Base-by-base conservation (phyloP, 2,113 vertebrate genomes). In the Megaceryle maxima region DNA sequence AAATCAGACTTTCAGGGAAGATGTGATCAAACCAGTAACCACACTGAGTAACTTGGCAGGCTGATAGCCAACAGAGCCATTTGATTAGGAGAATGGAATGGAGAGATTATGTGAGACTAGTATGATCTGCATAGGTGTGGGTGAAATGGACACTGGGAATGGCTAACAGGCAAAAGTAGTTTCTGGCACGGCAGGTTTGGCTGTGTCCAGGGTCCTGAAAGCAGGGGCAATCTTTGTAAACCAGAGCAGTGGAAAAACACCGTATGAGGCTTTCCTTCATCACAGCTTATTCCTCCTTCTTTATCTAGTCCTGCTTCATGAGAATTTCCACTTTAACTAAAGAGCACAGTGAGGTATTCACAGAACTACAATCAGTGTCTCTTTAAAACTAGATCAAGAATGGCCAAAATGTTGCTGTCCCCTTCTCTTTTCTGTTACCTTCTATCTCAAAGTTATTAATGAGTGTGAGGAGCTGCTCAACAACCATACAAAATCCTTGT, bases 1-100 rank as follows among this genome's bases (percentile, higher is more conserved):
- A 50, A n/a, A 5, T 39, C 53, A 76, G 20, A 55, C 1, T 63
- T 93, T 18, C 17, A 33, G 21, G 5, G 17, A 2, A 13, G 5
- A 63, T 55, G 6, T 22, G 5, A 33, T 16, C 29, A 62, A 87
- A 77, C 9, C 6, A 53, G 4, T 12, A 86, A 46, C 4, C 2
- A 8, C 3, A 2, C 5, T 41, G 10, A 70, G 11, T 8, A 53
- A 24, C 6, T 8, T 11, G 15, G 24, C 0, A 3, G 11, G 7
- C 12, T 75, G 10, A 22, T 64, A 46, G 20, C 41, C n/a, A 57
- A 17, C 5, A 70, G 11, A 75, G 4, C 2, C 7, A 10, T 78
- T 80, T 50, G 12, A 48, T 37, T 75, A 48, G 44, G 16, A 69
- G 28, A 1, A 4, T 24, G 35, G 55, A 66, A 73, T 73, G 3